These are phyloP conservation scores for Drosophila emarginata DNA, from an alignment of 2,888 invertebrate genomes.

Conservation along the genomic window DNA sequence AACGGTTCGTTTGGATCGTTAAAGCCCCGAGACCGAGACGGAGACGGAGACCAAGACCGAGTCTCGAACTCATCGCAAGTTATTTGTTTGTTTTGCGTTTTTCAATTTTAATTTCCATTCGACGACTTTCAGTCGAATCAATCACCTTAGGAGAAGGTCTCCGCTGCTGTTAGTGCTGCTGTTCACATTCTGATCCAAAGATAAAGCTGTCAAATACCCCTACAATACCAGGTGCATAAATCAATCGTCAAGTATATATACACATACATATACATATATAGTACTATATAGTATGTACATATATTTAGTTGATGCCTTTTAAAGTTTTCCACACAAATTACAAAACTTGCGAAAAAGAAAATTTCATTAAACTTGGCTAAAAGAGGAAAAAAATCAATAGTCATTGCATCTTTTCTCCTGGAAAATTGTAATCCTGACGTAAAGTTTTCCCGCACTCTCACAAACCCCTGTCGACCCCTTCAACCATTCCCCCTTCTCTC, in stretches of 20 bases:
- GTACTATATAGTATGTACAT: background rate
- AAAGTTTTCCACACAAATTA: slow-evolving; percentile 49
- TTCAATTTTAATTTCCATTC: slow-evolving; percentile 61
- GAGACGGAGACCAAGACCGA: background rate
- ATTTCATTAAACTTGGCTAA: slow-evolving; percentile 49
- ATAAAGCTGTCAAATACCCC: slow-evolving; percentile 58
- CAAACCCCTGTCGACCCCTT: too few species aligned
- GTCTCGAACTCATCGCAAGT: slow-evolving; percentile 18
- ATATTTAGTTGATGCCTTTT: slow-evolving; percentile 29
- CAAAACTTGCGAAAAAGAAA: slow-evolving; percentile 27
- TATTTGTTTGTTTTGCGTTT: slow-evolving; percentile 44
- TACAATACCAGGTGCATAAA: slow-evolving; percentile 56
- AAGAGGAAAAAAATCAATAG: slow-evolving; percentile 60
- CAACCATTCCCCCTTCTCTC: slow-evolving; percentile 13
- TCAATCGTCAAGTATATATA: slow-evolving; percentile 38
- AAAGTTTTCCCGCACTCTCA: slow-evolving; percentile 19
- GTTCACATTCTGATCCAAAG: slow-evolving; percentile 63
- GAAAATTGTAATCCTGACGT: slow-evolving; percentile 57
- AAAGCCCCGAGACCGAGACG: slow-evolving; percentile 44
- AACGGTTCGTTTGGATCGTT: slow-evolving; percentile 61
- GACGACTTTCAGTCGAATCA: slow-evolving; percentile 59
- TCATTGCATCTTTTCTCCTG: slow-evolving; percentile 15
- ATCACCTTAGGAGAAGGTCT: slow-evolving; percentile 59
- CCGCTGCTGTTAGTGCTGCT: slow-evolving; percentile 37
- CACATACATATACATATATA: background rate